A percentile compares a stretch with the other conserved stretches of the same genome.
These are phyloP conservation scores for Homarus americanus DNA, from an alignment of 1,140 invertebrate genomes.

Conservation along the genomic window DNA sequence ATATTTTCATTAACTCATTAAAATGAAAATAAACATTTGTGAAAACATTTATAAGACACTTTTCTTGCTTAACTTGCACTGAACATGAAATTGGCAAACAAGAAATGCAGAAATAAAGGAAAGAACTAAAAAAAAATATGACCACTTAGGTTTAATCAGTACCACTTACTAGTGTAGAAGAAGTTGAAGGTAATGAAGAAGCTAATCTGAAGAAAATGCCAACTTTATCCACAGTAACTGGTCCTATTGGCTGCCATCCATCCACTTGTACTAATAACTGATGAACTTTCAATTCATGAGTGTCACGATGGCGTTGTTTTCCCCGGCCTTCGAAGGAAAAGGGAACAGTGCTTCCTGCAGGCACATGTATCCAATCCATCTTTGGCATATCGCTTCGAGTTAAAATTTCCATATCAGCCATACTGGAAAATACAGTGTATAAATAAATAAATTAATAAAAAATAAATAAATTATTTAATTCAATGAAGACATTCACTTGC, in stretches of 20 bases:
- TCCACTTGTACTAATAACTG: conserved; percentile 92
- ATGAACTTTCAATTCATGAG: conserved; percentile 89
- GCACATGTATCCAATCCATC: conserved; percentile 83
- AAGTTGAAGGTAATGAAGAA: conserved; percentile 75
- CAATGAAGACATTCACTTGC: no score
- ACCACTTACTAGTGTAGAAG: conserved; percentile 39
- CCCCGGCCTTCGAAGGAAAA: conserved; percentile 90
- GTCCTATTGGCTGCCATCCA: conserved; percentile 91
- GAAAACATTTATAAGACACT: no score
- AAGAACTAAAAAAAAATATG: no score
- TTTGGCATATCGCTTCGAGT: conserved; percentile 3
- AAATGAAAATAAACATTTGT: no score
- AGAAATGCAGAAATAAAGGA: no score
- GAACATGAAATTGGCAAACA: no score
- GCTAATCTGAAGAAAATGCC: conserved; percentile 94
- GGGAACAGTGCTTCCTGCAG: conserved; percentile 85
- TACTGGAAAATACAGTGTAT: conserved; percentile 3
- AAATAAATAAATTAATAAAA: no score
- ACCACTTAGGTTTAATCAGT: no score
- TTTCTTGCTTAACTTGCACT: no score
- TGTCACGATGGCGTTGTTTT: conserved; percentile 87
- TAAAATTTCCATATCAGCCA: conserved; percentile 42
- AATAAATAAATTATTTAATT: background rate
- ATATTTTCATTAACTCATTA: no score
- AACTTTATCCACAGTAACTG: conserved; percentile 96